phyloP scores from a whole-genome alignment of 2,888 invertebrate genomes.

The Eilema caniola region DNA sequence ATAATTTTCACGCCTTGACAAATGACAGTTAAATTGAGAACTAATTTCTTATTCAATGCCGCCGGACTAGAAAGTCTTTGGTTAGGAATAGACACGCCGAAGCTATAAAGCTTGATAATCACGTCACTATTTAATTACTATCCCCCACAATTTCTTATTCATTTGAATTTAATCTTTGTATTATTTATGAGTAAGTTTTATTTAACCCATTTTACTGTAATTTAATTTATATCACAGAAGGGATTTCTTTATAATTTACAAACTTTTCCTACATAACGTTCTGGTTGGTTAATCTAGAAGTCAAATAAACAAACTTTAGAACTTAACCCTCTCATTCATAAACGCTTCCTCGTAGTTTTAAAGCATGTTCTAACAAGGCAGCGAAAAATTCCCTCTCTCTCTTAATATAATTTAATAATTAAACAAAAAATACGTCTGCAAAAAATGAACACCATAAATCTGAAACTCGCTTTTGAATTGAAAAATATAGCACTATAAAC shows the following conservation, averaged over 20 bases:
- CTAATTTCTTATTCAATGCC: too few species aligned
- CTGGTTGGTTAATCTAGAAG: neutral
- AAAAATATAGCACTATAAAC: conserved; percentile 13
- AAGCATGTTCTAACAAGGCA: neutral
- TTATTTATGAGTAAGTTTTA: too few species aligned
- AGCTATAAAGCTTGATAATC: too few species aligned
- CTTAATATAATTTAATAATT: neutral
- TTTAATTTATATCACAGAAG: too few species aligned
- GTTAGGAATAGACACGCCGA: too few species aligned
- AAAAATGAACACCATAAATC: conserved; percentile 21
- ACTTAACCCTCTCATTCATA: neutral
- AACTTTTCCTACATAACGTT: neutral
- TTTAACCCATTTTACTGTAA: too few species aligned
- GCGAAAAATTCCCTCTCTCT: neutral
- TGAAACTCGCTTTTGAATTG: conserved; percentile 8
- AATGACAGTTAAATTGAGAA: too few species aligned
- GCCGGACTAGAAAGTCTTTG: too few species aligned
- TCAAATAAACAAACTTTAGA: neutral
- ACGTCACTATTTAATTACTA: too few species aligned
- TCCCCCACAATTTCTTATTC: too few species aligned
- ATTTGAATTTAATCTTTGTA: neutral
- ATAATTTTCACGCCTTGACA: too few species aligned
- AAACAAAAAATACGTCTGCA: conserved; percentile 5
- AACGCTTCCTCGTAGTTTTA: neutral
- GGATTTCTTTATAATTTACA: too few species aligned